Percentiles rank a stretch among this genome's conserved stretches.
phyloP scores from a whole-genome alignment of 1,140 invertebrate genomes.

The Polypedilum pembai region DNA sequence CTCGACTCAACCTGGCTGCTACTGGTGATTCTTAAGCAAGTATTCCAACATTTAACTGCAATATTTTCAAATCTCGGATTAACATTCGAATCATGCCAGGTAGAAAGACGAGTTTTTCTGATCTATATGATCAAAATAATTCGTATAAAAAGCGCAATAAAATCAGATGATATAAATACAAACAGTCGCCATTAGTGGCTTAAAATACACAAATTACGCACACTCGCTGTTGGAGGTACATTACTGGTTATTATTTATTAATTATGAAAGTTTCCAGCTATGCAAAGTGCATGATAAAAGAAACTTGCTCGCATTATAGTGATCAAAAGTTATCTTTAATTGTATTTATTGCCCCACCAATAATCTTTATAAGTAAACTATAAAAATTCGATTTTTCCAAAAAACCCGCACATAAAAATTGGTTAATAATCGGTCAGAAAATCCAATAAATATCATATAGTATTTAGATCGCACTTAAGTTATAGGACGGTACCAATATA shows the following conservation, averaged over 20 bases:
- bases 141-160: background rate
- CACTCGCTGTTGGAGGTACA: background rate
- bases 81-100: background rate
- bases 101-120: background rate
- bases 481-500: background rate
- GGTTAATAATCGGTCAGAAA: background rate
- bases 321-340: background rate
- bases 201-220: background rate
- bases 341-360: background rate
- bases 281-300: background rate
- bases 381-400: background rate
- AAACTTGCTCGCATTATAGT: background rate
- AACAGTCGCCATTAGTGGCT: background rate
- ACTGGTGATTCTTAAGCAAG: background rate
- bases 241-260: constrained; percentile 26
- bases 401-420: background rate
- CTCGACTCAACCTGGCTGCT: no score
- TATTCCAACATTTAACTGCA: background rate
- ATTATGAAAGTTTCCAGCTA: constrained; percentile 21
- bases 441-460: background rate
- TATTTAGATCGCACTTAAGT: constrained; percentile 3
- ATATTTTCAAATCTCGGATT: background rate
- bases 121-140: constrained; percentile 19
- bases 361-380: background rate
- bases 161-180: background rate